A percentile compares a stretch with the other conserved stretches of the same genome.
Conservation (phyloP, 2,113 vertebrate genomes). For the Gambusia holbrooki region DNA sequence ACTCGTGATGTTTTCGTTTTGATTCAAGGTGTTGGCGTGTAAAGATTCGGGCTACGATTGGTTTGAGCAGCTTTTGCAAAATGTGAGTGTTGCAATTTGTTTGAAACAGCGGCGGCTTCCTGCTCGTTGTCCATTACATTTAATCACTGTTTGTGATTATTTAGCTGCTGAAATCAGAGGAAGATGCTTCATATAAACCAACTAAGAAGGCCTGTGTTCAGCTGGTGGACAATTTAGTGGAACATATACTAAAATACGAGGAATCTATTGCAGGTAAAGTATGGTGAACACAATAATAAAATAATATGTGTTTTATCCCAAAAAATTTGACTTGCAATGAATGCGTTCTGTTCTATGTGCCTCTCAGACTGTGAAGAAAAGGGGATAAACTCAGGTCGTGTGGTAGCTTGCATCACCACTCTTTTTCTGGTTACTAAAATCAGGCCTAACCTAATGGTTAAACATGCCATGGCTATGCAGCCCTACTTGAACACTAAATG, state of each 20-base stretch:
- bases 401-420: slow-evolving; percentile 96
- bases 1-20: slow-evolving; percentile 14
- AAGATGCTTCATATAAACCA: slow-evolving; percentile 96
- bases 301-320: neutral
- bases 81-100: slow-evolving; percentile 82
- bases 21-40: slow-evolving; percentile 90
- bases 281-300: neutral
- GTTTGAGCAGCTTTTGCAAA: slow-evolving; percentile 99
- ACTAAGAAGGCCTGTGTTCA: slow-evolving; percentile 97
- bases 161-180: slow-evolving; percentile 94
- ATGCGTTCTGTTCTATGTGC: slow-evolving; percentile 1
- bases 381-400: slow-evolving; percentile 89
- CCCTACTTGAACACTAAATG: slow-evolving; percentile 98
- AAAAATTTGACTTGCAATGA: neutral
- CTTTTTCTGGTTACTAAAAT: slow-evolving; percentile 98
- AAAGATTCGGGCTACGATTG: slow-evolving; percentile 98
- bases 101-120: neutral
- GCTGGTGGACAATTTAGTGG: slow-evolving; percentile 97
- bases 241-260: slow-evolving; percentile 96
- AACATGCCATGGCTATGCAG: slow-evolving; percentile 98
- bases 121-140: slow-evolving; percentile 1
- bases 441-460: slow-evolving; percentile 95
- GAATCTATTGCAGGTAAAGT: slow-evolving; percentile 91
- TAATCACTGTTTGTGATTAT: slow-evolving; percentile 9
- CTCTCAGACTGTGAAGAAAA: slow-evolving; percentile 86